These are phyloP conservation scores for Paguma larvata DNA, from an alignment of 2,797 vertebrate genomes.

Conservation along the genomic window DNA sequence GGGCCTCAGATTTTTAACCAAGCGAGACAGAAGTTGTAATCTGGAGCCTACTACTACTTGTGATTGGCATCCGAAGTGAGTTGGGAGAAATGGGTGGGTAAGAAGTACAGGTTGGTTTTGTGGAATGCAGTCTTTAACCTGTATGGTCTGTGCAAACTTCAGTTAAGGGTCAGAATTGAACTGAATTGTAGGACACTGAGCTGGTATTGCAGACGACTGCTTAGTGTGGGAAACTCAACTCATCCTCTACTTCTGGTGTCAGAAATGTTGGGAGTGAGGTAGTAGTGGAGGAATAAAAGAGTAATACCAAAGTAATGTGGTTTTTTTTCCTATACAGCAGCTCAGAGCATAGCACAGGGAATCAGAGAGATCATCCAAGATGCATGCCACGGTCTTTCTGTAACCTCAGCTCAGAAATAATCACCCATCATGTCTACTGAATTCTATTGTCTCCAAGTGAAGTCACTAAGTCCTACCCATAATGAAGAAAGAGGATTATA, in stretches of 20 bases:
- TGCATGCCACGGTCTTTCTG: background rate
- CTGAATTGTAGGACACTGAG: background rate
- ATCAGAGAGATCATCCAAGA: background rate
- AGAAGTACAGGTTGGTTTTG: background rate
- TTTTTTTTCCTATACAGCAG: background rate
- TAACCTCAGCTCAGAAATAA: background rate
- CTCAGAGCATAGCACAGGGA: background rate
- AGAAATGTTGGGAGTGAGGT: background rate
- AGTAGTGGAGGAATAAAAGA: background rate
- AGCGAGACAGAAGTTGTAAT: background rate
- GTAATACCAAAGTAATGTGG: background rate
- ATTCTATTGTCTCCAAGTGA: background rate
- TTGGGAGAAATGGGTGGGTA: background rate
- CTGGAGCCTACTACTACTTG: background rate
- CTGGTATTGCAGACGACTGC: background rate
- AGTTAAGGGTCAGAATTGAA: background rate
- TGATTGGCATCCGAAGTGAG: background rate
- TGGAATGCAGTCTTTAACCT: background rate
- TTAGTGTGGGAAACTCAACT: background rate
- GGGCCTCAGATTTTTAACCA: background rate
- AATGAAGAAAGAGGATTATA: background rate
- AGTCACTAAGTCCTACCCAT: background rate
- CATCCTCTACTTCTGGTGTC: background rate
- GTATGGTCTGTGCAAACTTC: background rate
- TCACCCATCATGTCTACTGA: background rate